Evolutionary conservation across 2,113 vertebrate species (phyloP), one percentile per base, ranked within the genome.

Genomic region (Columbina picui): DNA sequence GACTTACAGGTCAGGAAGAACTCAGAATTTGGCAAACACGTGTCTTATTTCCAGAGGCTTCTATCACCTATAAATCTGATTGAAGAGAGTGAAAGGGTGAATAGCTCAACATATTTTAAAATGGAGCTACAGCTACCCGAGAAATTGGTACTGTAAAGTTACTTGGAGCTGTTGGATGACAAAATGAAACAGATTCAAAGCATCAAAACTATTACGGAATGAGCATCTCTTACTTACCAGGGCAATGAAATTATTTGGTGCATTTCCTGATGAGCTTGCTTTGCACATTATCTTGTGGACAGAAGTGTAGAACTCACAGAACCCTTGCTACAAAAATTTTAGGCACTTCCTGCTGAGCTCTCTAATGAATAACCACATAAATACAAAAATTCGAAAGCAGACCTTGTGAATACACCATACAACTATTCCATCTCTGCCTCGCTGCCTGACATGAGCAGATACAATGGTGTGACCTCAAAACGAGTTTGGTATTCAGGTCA

Each of bases 1-100:
- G 92, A 96, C 93, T 92, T 75, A 55, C 36, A 49, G 93, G 96
- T 97, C 95, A 95, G 60, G 76, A 94, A 76, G 81, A 90, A 89
- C 69, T 65, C 84, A 56, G 77, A 91, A 78, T 93, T 39, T 94
- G 91, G 80, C 89, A 89, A 90, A 56, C n/a, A 73, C 0, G 1
- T 60, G 7, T 71, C 76, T 50, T 55, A 90, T 50, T 92, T 94
- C 74, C 92, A 92, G 25, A 87, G 29, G 49, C 61, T 81, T 56
- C 49, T 64, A 81, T 65, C 60, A 76, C 76, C 92, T 73, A 78
- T 56, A 84, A 89, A 95, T 90, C 65, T 25, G 11, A 87, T 4
- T 93, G 86, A 71, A 69, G 65, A 65, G 56, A 92, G 10, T 23
- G 32, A 65, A 87, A 65, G n/a, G 25, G 22, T 71, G 43, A 95